Base-by-base conservation (phyloP, 2,888 invertebrate species). In the Athrips mouffetella region DNA sequence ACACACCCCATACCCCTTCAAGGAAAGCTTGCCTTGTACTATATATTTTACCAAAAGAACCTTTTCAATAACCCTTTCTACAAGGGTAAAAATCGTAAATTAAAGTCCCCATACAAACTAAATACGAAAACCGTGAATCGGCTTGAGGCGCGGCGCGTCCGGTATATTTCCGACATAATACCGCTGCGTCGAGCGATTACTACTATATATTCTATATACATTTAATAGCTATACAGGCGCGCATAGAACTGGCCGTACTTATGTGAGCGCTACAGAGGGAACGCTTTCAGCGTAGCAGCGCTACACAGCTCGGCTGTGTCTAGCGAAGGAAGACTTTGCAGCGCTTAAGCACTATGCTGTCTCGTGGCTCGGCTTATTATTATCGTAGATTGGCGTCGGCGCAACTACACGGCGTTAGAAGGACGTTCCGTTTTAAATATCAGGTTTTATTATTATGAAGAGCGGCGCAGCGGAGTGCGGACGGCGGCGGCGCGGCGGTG, bases 111-210 rank as follows among this genome's bases (percentile, higher is more conserved):
- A 87, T 88, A 88, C 85, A 87, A 88, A 88, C 83, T 88, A 88
- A 88, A 87, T 87, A 69, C 70, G 65, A 62, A 80, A 86, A 79
- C 73, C 63, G 79, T 80, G 71, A 76, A 80, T 67, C 83, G 86
- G 87, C 86, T 77, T 76, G 77, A 82, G 82, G 77, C 87, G 83
- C 79, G 77, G 74, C 71, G 76, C 86, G 74, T 76, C 85, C 87
- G 84, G 87, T 88, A 88, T 88, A 88, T 88, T 88, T 88, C 88
- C 88, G 87, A 88, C 88, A 88, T 88, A 88, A 88, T 88, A 88
- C 88, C 88, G 88, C 88, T 88, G 88, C 88, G 88, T 88, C 88
- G 88, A 88, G 88, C 88, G 88, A 88, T 88, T 88, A 88, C 88
- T 88, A 88, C 88, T 88, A 88, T 88, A 88, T 88, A 88, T 88